phyloP scores from a whole-genome alignment of 2,113 vertebrate species.

The Laterallus jamaicensis region DNA sequence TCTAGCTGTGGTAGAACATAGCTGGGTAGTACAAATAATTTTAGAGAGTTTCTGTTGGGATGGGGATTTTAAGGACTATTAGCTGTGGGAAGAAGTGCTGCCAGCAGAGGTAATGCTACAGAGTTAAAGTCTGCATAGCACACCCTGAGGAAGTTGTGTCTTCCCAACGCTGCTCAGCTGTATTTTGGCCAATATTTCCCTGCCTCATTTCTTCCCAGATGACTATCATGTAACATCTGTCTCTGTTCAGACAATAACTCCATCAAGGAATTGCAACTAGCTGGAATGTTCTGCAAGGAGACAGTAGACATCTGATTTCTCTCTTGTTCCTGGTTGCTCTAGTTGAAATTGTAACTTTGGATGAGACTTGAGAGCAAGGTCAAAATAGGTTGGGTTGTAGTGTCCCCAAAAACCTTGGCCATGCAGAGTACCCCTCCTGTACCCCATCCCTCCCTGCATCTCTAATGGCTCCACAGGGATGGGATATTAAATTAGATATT shows the following conservation, averaged over 20 bases:
- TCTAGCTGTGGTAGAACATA: neutral
- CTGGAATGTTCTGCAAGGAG: neutral
- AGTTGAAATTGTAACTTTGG: neutral
- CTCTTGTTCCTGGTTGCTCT: neutral
- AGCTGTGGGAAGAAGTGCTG: neutral
- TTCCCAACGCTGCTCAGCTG: neutral
- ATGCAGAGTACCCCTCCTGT: neutral
- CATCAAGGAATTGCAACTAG: neutral
- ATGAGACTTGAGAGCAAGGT: neutral
- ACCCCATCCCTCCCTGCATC: neutral
- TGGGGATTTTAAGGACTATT: neutral
- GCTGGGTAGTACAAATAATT: too few species aligned
- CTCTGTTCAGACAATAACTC: neutral
- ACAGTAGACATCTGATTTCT: accelerated
- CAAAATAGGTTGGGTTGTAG: neutral
- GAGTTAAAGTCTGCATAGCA: neutral
- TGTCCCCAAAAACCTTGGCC: neutral
- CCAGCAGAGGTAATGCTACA: neutral
- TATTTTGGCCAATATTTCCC: neutral
- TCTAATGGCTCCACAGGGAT: too few species aligned
- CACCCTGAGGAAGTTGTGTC: accelerated
- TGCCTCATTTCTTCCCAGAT: accelerated
- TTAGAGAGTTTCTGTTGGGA: too few species aligned
- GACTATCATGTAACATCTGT: neutral
- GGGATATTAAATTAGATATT: too few species aligned